A percentile compares a stretch with the other conserved stretches of the same genome.
These are phyloP conservation scores for Melanotus villosus DNA, from an alignment of 2,888 invertebrate species.

Conservation along the genomic window DNA sequence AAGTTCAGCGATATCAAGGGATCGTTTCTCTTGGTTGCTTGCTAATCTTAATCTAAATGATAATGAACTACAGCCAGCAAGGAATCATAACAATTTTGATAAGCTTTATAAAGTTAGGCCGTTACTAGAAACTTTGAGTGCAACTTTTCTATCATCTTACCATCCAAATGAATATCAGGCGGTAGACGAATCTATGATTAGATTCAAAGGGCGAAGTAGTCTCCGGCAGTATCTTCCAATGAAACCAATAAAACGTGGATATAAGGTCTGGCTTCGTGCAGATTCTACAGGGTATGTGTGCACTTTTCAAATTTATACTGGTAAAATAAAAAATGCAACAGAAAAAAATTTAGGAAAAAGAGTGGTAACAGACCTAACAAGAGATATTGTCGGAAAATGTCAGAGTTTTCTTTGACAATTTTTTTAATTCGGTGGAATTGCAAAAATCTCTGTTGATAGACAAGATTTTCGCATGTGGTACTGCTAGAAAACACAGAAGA, in stretches of 20 bases:
- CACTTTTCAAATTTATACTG: conserved; percentile 56
- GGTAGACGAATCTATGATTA: too few species aligned
- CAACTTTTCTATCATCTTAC: too few species aligned
- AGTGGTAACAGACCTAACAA: conserved; percentile 31
- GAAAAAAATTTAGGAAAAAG: conserved; percentile 50
- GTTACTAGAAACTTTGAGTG: too few species aligned
- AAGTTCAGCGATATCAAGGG: too few species aligned
- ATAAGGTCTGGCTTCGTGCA: conserved; percentile 5
- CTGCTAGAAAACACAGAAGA: conserved; percentile 48
- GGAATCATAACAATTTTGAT: too few species aligned
- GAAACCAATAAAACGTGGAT: conserved; percentile 11
- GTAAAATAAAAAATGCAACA: conserved; percentile 55
- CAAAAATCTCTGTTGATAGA: conserved; percentile 43
- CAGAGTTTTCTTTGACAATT: conserved; percentile 53
- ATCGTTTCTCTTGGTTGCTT: too few species aligned
- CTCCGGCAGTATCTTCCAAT: too few species aligned
- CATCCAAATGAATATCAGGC: too few species aligned
- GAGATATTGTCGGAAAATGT: conserved; percentile 28
- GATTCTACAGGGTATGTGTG: conserved; percentile 1
- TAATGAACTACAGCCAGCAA: too few species aligned
- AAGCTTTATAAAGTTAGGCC: too few species aligned
- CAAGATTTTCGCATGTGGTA: conserved; percentile 51
- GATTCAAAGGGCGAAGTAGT: too few species aligned
- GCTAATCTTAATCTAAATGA: too few species aligned
- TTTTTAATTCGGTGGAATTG: conserved; percentile 50